Evolutionary conservation across 1,140 invertebrate genomes (phyloP).

Genomic region (Drosophila aff.): DNA sequence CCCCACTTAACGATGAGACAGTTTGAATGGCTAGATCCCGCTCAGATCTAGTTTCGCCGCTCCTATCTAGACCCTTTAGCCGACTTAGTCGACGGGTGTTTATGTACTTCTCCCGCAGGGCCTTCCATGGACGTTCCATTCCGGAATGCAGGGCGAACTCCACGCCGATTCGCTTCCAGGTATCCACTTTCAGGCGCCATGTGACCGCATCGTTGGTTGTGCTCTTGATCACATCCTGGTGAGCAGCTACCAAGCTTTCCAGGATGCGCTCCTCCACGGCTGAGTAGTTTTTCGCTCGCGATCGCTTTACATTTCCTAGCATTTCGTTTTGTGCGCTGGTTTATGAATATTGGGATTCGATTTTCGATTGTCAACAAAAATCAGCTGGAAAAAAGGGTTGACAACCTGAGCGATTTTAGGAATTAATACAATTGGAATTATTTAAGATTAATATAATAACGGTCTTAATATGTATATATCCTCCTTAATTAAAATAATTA

Average conservation of each 20-base stretch:
- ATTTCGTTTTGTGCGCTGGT: background rate
- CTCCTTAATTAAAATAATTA: too few species aligned
- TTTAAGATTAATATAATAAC: too few species aligned
- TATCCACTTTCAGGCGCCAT: background rate
- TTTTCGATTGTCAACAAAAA: constrained; percentile 12
- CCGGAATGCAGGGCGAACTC: background rate
- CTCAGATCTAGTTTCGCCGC: background rate
- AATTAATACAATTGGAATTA: too few species aligned
- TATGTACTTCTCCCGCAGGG: constrained; percentile 9
- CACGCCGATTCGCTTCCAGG: constrained; percentile 8
- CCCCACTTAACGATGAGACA: background rate
- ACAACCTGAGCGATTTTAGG: too few species aligned
- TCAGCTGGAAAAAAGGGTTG: background rate
- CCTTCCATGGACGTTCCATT: background rate
- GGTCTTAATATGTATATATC: too few species aligned
- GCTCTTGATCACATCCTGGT: background rate
- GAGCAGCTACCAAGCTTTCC: background rate
- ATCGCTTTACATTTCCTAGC: background rate
- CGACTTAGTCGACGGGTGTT: background rate
- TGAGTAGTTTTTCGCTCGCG: constrained; percentile 15
- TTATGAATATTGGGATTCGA: background rate
- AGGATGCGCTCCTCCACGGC: constrained; percentile 14
- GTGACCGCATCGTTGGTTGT: constrained; percentile 8
- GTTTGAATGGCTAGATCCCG: background rate
- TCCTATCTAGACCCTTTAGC: background rate